Base-by-base conservation (phyloP, 2,888 invertebrate species). In the Dichetophora obliterata region DNA sequence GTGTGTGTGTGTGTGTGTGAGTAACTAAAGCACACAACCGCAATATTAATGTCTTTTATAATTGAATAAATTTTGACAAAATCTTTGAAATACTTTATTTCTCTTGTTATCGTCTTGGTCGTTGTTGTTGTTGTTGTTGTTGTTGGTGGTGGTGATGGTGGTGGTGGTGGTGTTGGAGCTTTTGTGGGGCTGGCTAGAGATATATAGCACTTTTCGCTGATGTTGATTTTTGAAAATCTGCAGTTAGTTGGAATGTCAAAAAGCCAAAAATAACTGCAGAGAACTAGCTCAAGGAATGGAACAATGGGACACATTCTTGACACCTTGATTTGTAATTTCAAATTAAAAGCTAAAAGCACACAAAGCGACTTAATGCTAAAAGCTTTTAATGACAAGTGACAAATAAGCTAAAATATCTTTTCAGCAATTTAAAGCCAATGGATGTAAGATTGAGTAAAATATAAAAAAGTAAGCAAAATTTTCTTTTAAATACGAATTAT, bases 21-120 rank as follows among this genome's bases (percentile, higher is more conserved):
- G 37, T 43, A 54, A 34, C 37, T 3, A 1, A 34, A 24, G 24
- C 72, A 57, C 24, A 73, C 27, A 24, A 65, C 65, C 63, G 11
- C 48, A 74, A 65, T 34, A 74, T 74, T 74, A 74, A 74, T 74
- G 74, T 22, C 37, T 54, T 52, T 65, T 74, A 65, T 74, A 74
- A 74, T 74, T 65, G 74, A 74, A 74, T 74, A 52, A 43, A 74
- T 65, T 54, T 65, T 65, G 63, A 19, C 37, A 65, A 52, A 74
- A 65, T 27, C 54, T 74, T 52, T 11, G 59, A 52, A 65, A 65
- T 31, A 43, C 34, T 48, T 57, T 24, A 19, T 3, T 24, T 34
- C 31, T 27, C n/a, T n/a, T n/a, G n/a, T n/a, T n/a, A n/a, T n/a
- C n/a, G n/a, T n/a, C n/a, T n/a, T n/a, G n/a, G n/a, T n/a, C n/a